These are phyloP conservation scores for Sweltsa coloradensis DNA, from an alignment of 1,140 invertebrate genomes.

Conservation along the genomic window DNA sequence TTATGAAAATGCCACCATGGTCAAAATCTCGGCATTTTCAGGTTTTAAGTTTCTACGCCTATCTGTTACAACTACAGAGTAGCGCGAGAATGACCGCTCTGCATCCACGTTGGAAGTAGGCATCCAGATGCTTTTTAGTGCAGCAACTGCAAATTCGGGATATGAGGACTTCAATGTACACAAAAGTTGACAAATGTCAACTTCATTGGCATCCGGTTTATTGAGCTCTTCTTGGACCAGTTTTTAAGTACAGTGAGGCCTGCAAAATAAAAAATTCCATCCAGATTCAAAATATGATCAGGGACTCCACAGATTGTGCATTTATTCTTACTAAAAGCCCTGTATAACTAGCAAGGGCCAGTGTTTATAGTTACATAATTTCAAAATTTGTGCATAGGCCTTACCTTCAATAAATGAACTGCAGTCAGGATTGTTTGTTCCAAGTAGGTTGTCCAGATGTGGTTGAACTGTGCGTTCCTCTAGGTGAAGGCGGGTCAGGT, in stretches of 20 bases:
- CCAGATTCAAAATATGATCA: background rate
- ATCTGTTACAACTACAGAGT: background rate
- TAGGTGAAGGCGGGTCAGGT: too few species aligned
- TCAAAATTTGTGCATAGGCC: too few species aligned
- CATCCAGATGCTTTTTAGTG: background rate
- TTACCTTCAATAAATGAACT: too few species aligned
- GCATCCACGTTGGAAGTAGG: background rate
- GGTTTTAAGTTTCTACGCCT: background rate
- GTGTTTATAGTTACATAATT: too few species aligned
- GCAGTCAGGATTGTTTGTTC: too few species aligned
- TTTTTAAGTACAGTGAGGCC: background rate
- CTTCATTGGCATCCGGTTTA: background rate
- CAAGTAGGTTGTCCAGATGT: too few species aligned
- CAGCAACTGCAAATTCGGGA: constrained; percentile 1
- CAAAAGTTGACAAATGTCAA: background rate
- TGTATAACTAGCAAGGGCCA: too few species aligned
- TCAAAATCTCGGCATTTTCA: constrained; percentile 2
- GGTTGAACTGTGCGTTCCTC: too few species aligned
- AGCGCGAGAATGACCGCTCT: background rate
- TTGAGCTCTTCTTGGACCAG: background rate
- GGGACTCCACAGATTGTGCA: background rate
- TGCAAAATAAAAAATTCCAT: background rate
- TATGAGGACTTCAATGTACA: background rate
- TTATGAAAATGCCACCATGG: constrained; percentile 1
- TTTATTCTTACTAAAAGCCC: background rate